Percentiles rank a stretch among this genome's conserved stretches.
Conservation (phyloP, 2,113 vertebrate genomes). For the Festucalex cinctus region DNA sequence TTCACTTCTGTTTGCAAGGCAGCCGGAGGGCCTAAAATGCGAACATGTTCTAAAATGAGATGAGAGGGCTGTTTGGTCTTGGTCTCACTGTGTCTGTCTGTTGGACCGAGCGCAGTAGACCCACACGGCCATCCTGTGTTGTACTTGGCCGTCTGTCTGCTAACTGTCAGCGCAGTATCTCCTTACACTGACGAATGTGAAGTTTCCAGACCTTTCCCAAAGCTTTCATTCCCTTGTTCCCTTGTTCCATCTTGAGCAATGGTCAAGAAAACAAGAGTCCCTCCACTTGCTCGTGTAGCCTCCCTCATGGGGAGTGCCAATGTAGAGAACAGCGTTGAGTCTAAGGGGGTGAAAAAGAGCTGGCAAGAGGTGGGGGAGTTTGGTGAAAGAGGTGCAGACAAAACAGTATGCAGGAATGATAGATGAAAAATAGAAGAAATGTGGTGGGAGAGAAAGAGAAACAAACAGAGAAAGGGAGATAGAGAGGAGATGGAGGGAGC, state of each 20-base stretch:
- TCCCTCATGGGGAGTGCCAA: constrained; percentile 36
- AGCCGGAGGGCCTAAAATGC: constrained; percentile 40
- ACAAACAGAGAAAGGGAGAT: constrained; percentile 19
- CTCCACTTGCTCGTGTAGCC: constrained; percentile 34
- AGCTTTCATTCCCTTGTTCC: constrained; percentile 65
- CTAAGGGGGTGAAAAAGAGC: constrained; percentile 34
- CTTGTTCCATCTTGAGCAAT: constrained; percentile 59
- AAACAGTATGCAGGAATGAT: constrained; percentile 26
- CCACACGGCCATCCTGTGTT: constrained; percentile 65
- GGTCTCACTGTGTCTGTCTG: constrained; percentile 55
- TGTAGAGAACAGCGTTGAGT: constrained; percentile 34
- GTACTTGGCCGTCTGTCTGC: constrained; percentile 69
- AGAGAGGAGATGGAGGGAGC: constrained; percentile 33
- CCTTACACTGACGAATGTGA: constrained; percentile 75
- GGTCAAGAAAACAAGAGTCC: constrained; percentile 58
- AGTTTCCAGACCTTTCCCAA: constrained; percentile 73
- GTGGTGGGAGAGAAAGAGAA: constrained; percentile 5
- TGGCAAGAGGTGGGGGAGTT: constrained; percentile 3
- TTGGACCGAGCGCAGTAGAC: constrained; percentile 36
- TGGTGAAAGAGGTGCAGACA: constrained; percentile 21
- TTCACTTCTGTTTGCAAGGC: constrained; percentile 49
- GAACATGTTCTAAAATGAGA: constrained; percentile 43
- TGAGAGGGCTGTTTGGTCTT: constrained; percentile 52
- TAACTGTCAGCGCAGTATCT: constrained; percentile 75
- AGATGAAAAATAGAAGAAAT: constrained; percentile 24